Evolutionary conservation across 2,888 invertebrate species (phyloP), one percentile per base, ranked within the genome.

Genomic region (Blomia tropicalis): DNA sequence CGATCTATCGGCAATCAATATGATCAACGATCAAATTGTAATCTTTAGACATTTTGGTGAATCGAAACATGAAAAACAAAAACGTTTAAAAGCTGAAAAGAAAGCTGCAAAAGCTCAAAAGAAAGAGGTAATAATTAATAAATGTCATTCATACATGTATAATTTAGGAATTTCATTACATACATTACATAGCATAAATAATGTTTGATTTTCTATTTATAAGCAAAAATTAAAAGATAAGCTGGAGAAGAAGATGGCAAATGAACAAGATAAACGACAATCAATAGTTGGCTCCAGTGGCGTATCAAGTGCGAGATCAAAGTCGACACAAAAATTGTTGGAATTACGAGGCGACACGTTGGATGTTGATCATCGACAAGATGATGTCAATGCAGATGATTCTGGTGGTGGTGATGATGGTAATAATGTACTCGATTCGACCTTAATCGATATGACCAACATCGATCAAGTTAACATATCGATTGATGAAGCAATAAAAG

Each of bases 1-100:
- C 17, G 62, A 62, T 31, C 31, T n/a, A 41, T 22, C 56, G 1
- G 32, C 62, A 11, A 32, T 62, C 56, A 62, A 62, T 32, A 56
- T 62, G 5, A 62, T 62, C 19, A 43, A 44, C 27, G 62, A 62
- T 62, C 62, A 62, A 4, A 41, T 62, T 29, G 29, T 58, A n/a
- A 62, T 62, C 25, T 25, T 62, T 32, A 58, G 56, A 2, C 11
- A 36, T 54, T 32, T 44, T 19, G 47, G 47, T 32, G 62, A 62
- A 29, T 41, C 62, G 0, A 47, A 62, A 41, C 56, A 62, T n/a
- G 62, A 62, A 11, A 4, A 43, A 23, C 56, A 62, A 25, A 62
- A 62, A 58, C 19, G 62, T 22, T 54, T 59, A 3, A 59, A 43
- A 44, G 43, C 2, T 54, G 22, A 44, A 25, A 56, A 59, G 43